A percentile compares a stretch with the other conserved stretches of the same genome.
phyloP scores from a whole-genome alignment of 1,140 invertebrate species.

The Trissolcus basalis region DNA sequence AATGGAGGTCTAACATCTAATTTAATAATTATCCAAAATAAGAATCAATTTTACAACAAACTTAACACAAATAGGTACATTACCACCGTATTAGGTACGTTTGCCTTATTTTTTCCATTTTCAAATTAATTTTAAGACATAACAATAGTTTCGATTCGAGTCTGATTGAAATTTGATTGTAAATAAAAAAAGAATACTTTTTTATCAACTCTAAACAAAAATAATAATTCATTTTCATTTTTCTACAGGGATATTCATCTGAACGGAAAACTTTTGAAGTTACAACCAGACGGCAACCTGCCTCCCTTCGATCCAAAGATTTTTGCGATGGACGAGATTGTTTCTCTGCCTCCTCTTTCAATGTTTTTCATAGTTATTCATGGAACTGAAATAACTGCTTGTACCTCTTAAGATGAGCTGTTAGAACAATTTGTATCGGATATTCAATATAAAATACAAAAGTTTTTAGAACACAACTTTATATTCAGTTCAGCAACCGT shows the following conservation, averaged over 20 bases:
- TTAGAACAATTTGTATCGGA: no score
- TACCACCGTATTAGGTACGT: no score
- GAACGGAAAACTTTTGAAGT: conserved; percentile 77
- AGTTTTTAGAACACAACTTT: conserved; percentile 22
- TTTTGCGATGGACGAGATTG: conserved; percentile 68
- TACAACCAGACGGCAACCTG: conserved; percentile 72
- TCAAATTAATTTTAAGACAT: no score
- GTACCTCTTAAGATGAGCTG: conserved; percentile 34
- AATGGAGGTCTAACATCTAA: no score
- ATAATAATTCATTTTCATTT: conserved; percentile 30
- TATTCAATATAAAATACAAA: conserved; percentile 1
- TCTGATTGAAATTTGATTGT: no score
- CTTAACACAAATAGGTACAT: no score
- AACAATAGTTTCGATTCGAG: no score
- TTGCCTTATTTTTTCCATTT: no score
- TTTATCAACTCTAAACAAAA: no score
- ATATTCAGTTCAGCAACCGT: conserved; percentile 18
- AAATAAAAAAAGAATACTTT: no score
- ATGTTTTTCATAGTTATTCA: conserved; percentile 80
- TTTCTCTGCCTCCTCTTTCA: conserved; percentile 78
- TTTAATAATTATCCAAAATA: no score
- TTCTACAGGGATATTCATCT: conserved; percentile 76
- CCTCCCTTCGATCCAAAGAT: conserved; percentile 76
- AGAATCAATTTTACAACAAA: no score
- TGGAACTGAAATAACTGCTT: conserved; percentile 58